Conservation (phyloP, 2,113 vertebrate species). For the Bubalus kerabau region DNA sequence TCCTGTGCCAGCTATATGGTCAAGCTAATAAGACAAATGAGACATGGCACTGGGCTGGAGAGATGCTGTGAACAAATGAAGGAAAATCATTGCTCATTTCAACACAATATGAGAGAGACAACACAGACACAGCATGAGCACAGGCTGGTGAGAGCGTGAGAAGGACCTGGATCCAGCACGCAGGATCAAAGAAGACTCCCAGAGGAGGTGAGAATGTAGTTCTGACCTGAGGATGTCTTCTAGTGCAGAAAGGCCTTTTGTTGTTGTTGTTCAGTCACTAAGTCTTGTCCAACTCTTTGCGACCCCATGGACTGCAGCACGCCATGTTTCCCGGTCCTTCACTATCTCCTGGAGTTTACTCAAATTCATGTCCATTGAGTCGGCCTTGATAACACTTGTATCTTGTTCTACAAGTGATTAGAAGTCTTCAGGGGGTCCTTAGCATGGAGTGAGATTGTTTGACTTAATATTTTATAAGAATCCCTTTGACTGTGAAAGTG, state of each 20-base stretch:
- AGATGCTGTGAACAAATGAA: background rate
- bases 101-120: background rate
- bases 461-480: background rate
- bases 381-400: background rate
- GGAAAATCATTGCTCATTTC: background rate
- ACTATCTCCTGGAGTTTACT: background rate
- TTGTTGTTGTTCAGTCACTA: background rate
- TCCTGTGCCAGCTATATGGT: background rate
- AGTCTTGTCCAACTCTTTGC: background rate
- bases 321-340: background rate
- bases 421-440: background rate
- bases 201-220: background rate
- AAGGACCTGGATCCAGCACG: background rate
- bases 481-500: background rate
- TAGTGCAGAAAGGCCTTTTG: background rate
- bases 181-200: background rate
- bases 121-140: background rate
- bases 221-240: background rate
- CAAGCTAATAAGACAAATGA: background rate
- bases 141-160: background rate
- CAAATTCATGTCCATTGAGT: background rate
- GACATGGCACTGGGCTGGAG: background rate
- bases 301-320: background rate
- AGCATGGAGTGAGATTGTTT: background rate
- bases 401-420: background rate